Conservation (phyloP, 2,888 invertebrate genomes). For the Papilio demoleus region DNA sequence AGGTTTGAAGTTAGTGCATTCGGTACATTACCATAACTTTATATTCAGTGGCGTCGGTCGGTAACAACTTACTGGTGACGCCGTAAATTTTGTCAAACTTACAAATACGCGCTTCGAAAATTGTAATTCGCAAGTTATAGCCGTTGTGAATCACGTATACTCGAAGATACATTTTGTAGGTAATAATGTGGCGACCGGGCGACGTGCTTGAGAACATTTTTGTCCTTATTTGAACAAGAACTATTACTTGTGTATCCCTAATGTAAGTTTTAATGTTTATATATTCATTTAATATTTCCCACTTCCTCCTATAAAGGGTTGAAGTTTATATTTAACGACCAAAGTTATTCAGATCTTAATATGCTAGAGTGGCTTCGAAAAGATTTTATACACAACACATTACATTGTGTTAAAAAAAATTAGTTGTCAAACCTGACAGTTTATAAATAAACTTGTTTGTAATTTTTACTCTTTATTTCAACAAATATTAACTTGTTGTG, state of each 20-base stretch:
- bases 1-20: constrained; percentile 71
- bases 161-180: constrained; percentile 32
- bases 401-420: not conserved
- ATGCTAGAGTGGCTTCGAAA: too few species aligned
- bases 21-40: constrained; percentile 77
- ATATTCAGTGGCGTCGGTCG: constrained; percentile 75
- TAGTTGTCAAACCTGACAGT: constrained; percentile 26
- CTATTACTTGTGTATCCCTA: not conserved
- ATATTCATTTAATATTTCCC: not conserved
- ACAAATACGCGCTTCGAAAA: constrained; percentile 73
- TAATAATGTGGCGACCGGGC: constrained; percentile 26
- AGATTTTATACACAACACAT: too few species aligned
- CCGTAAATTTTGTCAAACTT: constrained; percentile 78
- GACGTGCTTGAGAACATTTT: constrained; percentile 26
- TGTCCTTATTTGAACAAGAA: not conserved
- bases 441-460: constrained; percentile 9
- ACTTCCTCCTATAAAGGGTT: not conserved
- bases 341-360: not conserved
- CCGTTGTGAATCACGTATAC: constrained; percentile 62
- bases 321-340: not conserved
- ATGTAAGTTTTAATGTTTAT: not conserved
- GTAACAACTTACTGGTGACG: constrained; percentile 73
- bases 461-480: not conserved
- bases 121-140: constrained; percentile 74
- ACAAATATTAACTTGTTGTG: not conserved